These are phyloP conservation scores for Drosophila azteca DNA, from an alignment of 1,140 invertebrate genomes.

Conservation along the genomic window DNA sequence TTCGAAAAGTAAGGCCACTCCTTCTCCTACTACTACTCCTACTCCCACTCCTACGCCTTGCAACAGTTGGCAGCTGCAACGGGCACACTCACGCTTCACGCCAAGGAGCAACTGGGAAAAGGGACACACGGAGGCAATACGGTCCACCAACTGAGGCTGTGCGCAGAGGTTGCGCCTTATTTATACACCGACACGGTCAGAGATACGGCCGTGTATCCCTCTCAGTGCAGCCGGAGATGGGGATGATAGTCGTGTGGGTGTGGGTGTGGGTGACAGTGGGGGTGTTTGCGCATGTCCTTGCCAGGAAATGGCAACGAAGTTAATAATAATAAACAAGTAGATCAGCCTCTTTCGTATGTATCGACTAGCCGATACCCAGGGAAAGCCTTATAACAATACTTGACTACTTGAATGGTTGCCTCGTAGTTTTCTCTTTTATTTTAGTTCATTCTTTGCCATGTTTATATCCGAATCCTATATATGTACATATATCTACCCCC, in stretches of 20 bases:
- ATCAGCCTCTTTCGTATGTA: constrained; percentile 3
- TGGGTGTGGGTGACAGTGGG: background rate
- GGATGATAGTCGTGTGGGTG: constrained; percentile 1
- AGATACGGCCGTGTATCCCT: constrained; percentile 9
- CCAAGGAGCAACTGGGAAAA: constrained; percentile 34
- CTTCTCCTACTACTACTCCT: too few relatives aligned
- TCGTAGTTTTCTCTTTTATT: too few relatives aligned
- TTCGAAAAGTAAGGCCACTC: too few relatives aligned
- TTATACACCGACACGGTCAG: constrained; percentile 58
- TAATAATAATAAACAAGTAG: constrained; percentile 55
- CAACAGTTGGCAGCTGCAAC: constrained; percentile 33
- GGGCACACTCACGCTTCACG: constrained; percentile 21
- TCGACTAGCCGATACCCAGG: constrained; percentile 5
- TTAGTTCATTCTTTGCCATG: too few relatives aligned
- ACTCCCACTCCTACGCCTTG: background rate
- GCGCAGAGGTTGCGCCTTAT: constrained; percentile 58
- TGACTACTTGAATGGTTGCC: too few relatives aligned
- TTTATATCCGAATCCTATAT: background rate
- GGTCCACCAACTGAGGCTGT: constrained; percentile 69
- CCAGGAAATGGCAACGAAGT: constrained; percentile 26
- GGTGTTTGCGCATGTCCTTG: constrained; percentile 79
- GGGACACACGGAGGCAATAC: constrained; percentile 61
- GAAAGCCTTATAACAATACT: too few relatives aligned
- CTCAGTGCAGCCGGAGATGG: constrained; percentile 15
- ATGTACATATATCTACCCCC: constrained; percentile 16